Conservation (phyloP, 2,888 invertebrate species). For the Boloria selene region DNA sequence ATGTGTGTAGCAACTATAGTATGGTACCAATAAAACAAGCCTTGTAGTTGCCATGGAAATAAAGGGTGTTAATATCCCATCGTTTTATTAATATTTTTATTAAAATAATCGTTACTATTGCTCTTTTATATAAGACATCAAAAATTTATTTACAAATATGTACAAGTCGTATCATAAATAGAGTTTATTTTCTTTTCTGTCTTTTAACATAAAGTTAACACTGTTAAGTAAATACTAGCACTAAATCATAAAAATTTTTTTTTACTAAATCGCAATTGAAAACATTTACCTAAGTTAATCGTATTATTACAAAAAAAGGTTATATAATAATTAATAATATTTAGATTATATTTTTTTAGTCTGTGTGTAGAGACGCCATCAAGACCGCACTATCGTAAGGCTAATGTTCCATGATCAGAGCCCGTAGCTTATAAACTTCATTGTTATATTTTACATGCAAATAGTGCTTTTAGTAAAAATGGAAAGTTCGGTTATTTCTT, state of each 20-base stretch:
- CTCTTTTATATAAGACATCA: too few species aligned
- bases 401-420: conserved; percentile 70
- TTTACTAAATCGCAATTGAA: neutral
- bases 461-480: neutral
- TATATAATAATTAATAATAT: neutral
- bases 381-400: conserved; percentile 67
- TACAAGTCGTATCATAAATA: too few species aligned
- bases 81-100: too few species aligned
- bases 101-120: too few species aligned
- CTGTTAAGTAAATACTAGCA: neutral
- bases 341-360: neutral
- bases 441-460: conserved; percentile 46
- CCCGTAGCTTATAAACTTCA: conserved; percentile 62
- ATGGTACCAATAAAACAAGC: too few species aligned
- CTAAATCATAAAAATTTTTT: too few species aligned
- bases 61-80: too few species aligned
- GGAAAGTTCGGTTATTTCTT: neutral
- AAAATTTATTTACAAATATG: too few species aligned
- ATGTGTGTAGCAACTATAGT: too few species aligned
- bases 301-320: neutral
- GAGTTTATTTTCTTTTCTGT: too few species aligned
- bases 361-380: conserved; percentile 59
- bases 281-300: too few species aligned
- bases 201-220: neutral
- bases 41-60: too few species aligned